Conservation (phyloP, 2,797 vertebrate species). For the Halcyon chelicuti region DNA sequence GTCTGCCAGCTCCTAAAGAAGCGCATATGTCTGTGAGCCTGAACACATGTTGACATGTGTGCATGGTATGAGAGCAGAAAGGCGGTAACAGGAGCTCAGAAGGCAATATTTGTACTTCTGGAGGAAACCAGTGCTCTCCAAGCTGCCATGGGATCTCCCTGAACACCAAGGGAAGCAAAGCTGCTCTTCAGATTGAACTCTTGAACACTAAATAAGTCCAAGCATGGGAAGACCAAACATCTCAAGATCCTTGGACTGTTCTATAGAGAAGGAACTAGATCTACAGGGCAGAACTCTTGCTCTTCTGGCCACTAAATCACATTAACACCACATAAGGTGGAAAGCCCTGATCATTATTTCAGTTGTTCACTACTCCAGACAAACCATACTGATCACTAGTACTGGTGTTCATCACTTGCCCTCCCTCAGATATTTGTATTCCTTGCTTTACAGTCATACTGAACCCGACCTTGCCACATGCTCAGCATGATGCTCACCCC, state of each 20-base stretch:
- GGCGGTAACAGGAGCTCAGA: not conserved
- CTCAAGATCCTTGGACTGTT: not conserved
- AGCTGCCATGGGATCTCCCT: not conserved
- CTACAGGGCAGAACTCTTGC: not conserved
- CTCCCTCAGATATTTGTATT: not conserved
- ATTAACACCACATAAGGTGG: not conserved
- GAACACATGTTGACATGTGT: accelerated
- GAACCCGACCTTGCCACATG: not conserved
- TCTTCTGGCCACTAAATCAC: not conserved
- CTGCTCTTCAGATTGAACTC: not conserved
- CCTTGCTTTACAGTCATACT: not conserved
- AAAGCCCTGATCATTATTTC: not conserved
- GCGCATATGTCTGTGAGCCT: accelerated
- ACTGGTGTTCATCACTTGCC: not conserved
- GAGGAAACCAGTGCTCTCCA: not conserved
- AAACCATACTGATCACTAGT: not conserved
- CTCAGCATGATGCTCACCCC: not conserved
- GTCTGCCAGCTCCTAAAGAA: not conserved
- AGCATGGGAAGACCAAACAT: not conserved
- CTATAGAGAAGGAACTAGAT: not conserved
- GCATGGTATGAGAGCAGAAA: not conserved
- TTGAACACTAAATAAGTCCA: not conserved
- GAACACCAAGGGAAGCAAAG: not conserved
- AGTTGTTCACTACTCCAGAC: not conserved
- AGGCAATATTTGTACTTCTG: not conserved